Conservation (phyloP, 2,113 vertebrate species). For the Chlamydotis undulata region DNA sequence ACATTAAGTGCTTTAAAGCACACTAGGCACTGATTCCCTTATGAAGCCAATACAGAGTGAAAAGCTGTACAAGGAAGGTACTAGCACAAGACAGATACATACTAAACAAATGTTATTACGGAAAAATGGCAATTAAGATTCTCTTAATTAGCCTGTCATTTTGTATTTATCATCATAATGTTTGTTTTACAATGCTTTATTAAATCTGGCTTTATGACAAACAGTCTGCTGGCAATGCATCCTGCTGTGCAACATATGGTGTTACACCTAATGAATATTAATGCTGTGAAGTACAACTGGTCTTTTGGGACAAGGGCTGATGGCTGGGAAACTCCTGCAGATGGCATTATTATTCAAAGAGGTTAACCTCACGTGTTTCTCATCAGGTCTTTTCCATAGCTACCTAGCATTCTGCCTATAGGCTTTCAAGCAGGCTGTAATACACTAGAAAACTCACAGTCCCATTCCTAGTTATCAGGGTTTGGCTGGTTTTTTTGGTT, state of each 20-base stretch:
- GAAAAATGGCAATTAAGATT: constrained; percentile 80
- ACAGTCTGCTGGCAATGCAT: constrained; percentile 74
- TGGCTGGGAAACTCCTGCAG: constrained; percentile 76
- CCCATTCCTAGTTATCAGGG: neutral
- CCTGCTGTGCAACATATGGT: constrained; percentile 82
- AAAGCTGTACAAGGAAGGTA: constrained; percentile 49
- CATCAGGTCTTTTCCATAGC: constrained; percentile 46
- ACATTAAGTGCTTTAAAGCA: constrained; percentile 7
- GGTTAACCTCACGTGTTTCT: constrained; percentile 64
- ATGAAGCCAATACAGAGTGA: neutral
- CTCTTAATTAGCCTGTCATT: constrained; percentile 84
- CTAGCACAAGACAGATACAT: constrained; percentile 63
- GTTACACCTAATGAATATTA: constrained; percentile 84
- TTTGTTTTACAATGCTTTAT: constrained; percentile 85
- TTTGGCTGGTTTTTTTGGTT: neutral
- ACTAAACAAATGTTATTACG: constrained; percentile 73
- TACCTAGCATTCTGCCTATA: constrained; percentile 1
- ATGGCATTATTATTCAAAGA: constrained; percentile 69
- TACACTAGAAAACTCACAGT: neutral
- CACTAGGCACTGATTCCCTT: neutral
- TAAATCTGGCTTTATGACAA: constrained; percentile 85
- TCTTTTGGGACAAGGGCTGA: constrained; percentile 69
- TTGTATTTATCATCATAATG: constrained; percentile 83
- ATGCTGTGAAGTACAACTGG: constrained; percentile 74
- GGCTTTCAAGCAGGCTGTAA: neutral